These are phyloP conservation scores for Esox niger DNA, from an alignment of 2,113 vertebrate genomes.

Conservation along the genomic window DNA sequence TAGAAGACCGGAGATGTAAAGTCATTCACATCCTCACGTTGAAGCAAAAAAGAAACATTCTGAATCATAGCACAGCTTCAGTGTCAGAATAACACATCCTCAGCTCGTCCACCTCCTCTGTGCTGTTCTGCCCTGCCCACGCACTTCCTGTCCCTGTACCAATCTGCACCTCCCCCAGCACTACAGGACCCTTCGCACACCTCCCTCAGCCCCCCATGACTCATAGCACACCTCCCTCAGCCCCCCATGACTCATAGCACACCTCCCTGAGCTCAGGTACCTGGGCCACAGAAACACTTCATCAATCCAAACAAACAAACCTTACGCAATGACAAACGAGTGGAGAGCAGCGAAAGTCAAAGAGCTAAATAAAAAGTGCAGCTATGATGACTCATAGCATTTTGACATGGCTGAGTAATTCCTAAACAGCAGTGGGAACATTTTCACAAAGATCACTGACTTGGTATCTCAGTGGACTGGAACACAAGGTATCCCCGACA, in stretches of 20 bases:
- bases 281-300: background rate
- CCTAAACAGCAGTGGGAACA: background rate
- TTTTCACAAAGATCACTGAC: background rate
- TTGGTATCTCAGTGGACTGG: too few relatives aligned
- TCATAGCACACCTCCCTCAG: background rate
- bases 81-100: too few relatives aligned
- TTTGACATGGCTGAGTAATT: background rate
- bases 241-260: background rate
- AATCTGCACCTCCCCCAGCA: too few relatives aligned
- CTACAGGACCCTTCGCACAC: background rate
- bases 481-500: too few relatives aligned
- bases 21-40: too few relatives aligned
- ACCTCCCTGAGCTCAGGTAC: background rate
- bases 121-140: conserved; percentile 7
- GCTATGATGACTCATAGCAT: background rate
- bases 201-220: background rate
- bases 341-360: background rate
- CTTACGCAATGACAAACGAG: background rate
- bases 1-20: too few relatives aligned
- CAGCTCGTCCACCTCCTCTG: too few relatives aligned
- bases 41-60: too few relatives aligned
- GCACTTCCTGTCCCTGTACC: conserved; percentile 13
- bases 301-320: background rate
- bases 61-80: too few relatives aligned
- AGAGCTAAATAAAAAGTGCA: too few relatives aligned